These are phyloP conservation scores for Pelodiscus sinensis DNA, from an alignment of 2,113 vertebrate species.

Conservation along the genomic window DNA sequence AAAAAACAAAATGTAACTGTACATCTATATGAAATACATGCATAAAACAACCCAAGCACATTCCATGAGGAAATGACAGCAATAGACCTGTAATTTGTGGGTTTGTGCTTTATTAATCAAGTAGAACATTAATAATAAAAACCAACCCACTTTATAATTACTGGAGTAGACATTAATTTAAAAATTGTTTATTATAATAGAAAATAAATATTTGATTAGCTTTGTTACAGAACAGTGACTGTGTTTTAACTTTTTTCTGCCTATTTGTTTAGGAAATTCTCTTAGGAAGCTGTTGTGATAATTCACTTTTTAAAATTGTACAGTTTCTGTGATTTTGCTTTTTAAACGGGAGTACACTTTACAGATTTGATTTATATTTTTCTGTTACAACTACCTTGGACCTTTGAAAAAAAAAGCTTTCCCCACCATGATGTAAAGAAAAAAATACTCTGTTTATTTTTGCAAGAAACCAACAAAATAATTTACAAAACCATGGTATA, in stretches of 20 bases:
- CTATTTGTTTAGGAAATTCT: slow-evolving; percentile 61
- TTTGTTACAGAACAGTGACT: slow-evolving; percentile 72
- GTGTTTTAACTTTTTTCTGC: slow-evolving; percentile 58
- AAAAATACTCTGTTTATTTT: slow-evolving; percentile 51
- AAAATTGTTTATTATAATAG: slow-evolving; percentile 72
- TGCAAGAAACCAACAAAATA: background rate
- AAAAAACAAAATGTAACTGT: slow-evolving; percentile 30
- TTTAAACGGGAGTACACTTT: slow-evolving; percentile 41
- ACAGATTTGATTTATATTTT: slow-evolving; percentile 37
- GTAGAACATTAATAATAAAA: slow-evolving; percentile 70
- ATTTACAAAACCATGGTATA: slow-evolving; percentile 47
- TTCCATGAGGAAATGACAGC: slow-evolving; percentile 43
- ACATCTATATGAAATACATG: slow-evolving; percentile 29
- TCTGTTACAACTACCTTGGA: slow-evolving; percentile 53
- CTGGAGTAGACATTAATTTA: slow-evolving; percentile 68
- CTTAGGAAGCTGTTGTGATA: slow-evolving; percentile 36
- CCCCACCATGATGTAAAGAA: slow-evolving; percentile 45
- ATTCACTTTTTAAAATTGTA: slow-evolving; percentile 58
- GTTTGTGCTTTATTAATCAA: slow-evolving; percentile 76
- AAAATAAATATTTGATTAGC: slow-evolving; percentile 76
- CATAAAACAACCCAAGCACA: slow-evolving; percentile 2
- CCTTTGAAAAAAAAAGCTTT: slow-evolving; percentile 34
- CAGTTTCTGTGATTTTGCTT: slow-evolving; percentile 61
- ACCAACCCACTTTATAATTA: slow-evolving; percentile 69
- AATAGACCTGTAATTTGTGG: slow-evolving; percentile 52